Evolutionary conservation across 2,888 invertebrate species (phyloP), one percentile per base, ranked within the genome.

Genomic region (Cephus rjabovi): DNA sequence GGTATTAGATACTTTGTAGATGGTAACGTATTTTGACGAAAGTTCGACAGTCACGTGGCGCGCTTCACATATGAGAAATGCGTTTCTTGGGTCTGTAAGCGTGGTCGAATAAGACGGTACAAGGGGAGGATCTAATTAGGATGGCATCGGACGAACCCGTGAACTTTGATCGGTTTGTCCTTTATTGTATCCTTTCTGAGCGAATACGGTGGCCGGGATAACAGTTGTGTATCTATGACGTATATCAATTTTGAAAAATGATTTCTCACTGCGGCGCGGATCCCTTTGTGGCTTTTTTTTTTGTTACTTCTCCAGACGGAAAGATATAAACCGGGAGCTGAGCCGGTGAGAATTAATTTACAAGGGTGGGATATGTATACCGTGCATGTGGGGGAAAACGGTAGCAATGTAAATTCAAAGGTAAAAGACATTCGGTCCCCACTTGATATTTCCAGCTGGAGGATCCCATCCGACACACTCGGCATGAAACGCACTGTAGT

Each of bases 1-100:
- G 71, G 71, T 31, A 71, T 71, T 71, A 33, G 71, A 71, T 71
- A 33, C 71, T 71, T 71, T 34, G 12, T 71, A 9, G 71, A 34
- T 71, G 71, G 33, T 31, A 71, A 33, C 31, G 31, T 34, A 71
- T 71, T 31, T 71, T 34, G 71, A 71, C 15, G 71, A 34, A 71
- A 12, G 71, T 56, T 56, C 56, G 56, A 56, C 56, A 56, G 56
- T 56, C 56, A 56, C 56, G 56, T 56, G 56, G 40, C 23, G 56
- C 23, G 56, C 9, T 56, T 56, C 56, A 23, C 56, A 23, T 23
- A 23, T 23, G 56, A 56, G 56, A 23, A 56, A 56, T 56, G 56
- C 23, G 23, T 23, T 23, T 56, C 23, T 56, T 56, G 56, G 9
- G 23, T 23, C 23, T 56, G 56, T 56, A 9, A 23, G 23, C 23